Evolutionary conservation across 2,888 invertebrate genomes (phyloP).

Genomic region (Cyrtodaria siliqua): DNA sequence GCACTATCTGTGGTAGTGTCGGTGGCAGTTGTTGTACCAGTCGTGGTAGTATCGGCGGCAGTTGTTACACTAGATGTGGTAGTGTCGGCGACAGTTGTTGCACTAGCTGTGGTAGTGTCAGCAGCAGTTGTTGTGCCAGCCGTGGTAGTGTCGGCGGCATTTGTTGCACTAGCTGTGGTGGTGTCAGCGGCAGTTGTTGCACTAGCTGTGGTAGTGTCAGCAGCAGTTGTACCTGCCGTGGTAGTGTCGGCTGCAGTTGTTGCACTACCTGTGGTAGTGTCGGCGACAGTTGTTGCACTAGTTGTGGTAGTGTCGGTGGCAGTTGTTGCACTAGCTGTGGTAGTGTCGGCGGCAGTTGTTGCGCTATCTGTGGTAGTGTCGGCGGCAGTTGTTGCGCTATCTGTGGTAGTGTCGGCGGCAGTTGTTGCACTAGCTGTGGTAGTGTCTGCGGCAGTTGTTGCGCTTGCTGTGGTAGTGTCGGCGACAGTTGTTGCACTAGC

Average conservation of each 20-base stretch:
- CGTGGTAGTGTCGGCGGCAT: background rate
- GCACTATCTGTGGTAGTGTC: conserved; percentile 4
- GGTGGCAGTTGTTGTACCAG: conserved; percentile 13
- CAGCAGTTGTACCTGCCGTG: no score
- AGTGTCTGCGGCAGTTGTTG: conserved; percentile 20
- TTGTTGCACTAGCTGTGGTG: background rate
- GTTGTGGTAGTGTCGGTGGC: conserved; percentile 20
- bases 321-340: conserved; percentile 22
- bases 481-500: conserved; percentile 13
- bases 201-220: background rate
- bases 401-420: conserved; percentile 24
- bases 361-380: conserved; percentile 21
- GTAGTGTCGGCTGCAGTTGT: no score
- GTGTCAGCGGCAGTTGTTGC: background rate
- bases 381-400: conserved; percentile 9
- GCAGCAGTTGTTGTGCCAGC: background rate
- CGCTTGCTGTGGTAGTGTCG: conserved; percentile 16
- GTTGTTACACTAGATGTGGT: conserved; percentile 4
- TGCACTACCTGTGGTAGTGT: conserved; percentile 4
- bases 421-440: conserved; percentile 25
- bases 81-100: background rate
- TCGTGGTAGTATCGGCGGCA: background rate
- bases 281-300: conserved; percentile 1
- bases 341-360: conserved; percentile 14
- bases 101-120: background rate